These are phyloP conservation scores for Agrenia bidenticulata DNA, from an alignment of 2,888 invertebrate species.

Conservation along the genomic window DNA sequence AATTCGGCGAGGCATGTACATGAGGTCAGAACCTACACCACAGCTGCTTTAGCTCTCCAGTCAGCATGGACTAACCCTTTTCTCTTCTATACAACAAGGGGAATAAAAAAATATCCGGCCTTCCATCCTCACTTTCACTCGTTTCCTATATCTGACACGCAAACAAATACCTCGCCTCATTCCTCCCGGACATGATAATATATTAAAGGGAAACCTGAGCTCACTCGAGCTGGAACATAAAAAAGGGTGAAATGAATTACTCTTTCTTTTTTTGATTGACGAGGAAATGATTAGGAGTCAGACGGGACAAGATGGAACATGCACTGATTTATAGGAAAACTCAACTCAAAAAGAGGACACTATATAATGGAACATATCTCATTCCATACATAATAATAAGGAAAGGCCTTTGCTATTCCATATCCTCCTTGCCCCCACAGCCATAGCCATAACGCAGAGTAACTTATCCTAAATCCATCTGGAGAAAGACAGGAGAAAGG, in stretches of 20 bases:
- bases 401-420: too few species aligned
- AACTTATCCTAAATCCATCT: neutral
- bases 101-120: slow-evolving; percentile 3
- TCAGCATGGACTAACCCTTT: neutral
- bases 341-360: neutral
- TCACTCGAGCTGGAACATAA: neutral
- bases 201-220: too few species aligned
- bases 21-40: neutral
- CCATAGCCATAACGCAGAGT: neutral
- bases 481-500: slow-evolving; percentile 9
- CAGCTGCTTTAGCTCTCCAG: slow-evolving; percentile 2
- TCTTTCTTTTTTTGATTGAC: slow-evolving; percentile 22
- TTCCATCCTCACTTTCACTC: slow-evolving; percentile 11
- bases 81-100: neutral
- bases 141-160: neutral
- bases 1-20: slow-evolving; percentile 5
- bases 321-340: slow-evolving; percentile 28
- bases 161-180: neutral
- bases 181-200: too few species aligned
- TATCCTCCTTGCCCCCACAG: too few species aligned
- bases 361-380: slow-evolving; percentile 1
- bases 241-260: slow-evolving; percentile 12
- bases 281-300: slow-evolving; percentile 28
- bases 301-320: slow-evolving; percentile 20
- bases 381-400: neutral